A percentile compares a stretch with the other conserved stretches of the same genome.
Conservation (phyloP, 2,113 vertebrate genomes). For the Channa maculata region DNA sequence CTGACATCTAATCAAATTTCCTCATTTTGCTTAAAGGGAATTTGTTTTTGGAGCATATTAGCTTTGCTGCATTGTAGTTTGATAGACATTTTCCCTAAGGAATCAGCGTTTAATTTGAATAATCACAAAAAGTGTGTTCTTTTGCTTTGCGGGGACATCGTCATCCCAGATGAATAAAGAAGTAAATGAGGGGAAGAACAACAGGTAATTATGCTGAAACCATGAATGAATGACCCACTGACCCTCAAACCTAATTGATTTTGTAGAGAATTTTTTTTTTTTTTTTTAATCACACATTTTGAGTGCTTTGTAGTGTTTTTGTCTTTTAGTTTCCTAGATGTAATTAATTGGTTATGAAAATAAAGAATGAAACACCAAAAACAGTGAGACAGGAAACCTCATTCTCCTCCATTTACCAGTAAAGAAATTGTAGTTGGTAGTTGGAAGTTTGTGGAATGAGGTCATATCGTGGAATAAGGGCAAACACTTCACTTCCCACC, state of each 20-base stretch:
- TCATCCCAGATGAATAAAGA: conserved; percentile 83
- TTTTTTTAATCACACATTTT: conserved; percentile 56
- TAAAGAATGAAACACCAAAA: conserved; percentile 63
- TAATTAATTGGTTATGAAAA: conserved; percentile 81
- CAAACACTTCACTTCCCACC: conserved; percentile 49
- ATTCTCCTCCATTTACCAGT: conserved; percentile 61
- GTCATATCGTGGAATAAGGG: conserved; percentile 68
- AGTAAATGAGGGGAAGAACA: conserved; percentile 83
- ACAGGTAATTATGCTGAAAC: conserved; percentile 86
- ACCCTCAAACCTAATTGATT: conserved; percentile 84
- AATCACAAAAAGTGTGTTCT: conserved; percentile 73
- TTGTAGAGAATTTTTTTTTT: conserved; percentile 75
- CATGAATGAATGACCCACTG: conserved; percentile 82
- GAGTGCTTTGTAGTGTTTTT: conserved; percentile 75
- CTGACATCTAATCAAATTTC: conserved; percentile 65
- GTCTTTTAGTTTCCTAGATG: conserved; percentile 65
- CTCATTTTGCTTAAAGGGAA: conserved; percentile 64
- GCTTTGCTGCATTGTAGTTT: conserved; percentile 56
- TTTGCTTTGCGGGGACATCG: conserved; percentile 74
- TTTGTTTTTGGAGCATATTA: conserved; percentile 75
- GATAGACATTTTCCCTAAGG: conserved; percentile 72
- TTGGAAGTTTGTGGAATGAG: conserved; percentile 48
- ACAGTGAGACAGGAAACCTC: conserved; percentile 42
- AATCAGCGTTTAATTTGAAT: conserved; percentile 79
- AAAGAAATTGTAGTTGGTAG: conserved; percentile 58